A percentile compares a stretch with the other conserved stretches of the same genome.
Conservation (phyloP, 2,888 invertebrate genomes). For the Tuta absoluta region DNA sequence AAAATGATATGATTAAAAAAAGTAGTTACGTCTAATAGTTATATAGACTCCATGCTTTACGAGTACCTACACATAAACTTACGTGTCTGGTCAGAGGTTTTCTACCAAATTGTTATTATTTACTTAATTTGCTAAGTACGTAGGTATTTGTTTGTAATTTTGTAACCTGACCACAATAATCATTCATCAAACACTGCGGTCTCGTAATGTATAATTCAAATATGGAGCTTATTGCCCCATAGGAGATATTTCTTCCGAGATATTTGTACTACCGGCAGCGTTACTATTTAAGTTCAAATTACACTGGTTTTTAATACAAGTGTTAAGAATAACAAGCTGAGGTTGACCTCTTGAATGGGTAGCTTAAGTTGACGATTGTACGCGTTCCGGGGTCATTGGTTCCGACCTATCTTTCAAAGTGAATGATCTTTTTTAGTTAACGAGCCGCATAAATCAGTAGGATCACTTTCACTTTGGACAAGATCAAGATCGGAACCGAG, state of each 20-base stretch:
- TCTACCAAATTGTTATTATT: constrained; percentile 12
- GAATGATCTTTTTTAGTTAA: constrained; percentile 49
- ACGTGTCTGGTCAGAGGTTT: background rate
- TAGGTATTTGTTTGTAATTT: constrained; percentile 23
- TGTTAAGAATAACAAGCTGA: too few relatives aligned
- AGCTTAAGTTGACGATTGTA: too few relatives aligned
- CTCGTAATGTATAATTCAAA: constrained; percentile 28
- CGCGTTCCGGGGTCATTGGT: constrained; percentile 37
- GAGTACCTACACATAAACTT: too few relatives aligned
- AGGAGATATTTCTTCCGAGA: constrained; percentile 30
- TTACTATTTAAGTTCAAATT: too few relatives aligned
- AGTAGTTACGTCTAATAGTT: too few relatives aligned
- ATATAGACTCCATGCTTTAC: background rate
- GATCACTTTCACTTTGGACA: constrained; percentile 57
- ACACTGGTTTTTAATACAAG: too few relatives aligned
- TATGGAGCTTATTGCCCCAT: constrained; percentile 32
- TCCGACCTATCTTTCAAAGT: constrained; percentile 47
- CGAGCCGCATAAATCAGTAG: constrained; percentile 54
- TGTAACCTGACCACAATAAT: constrained; percentile 28
- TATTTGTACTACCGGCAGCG: constrained; percentile 11
- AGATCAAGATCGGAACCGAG: constrained; percentile 44
- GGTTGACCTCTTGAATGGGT: too few relatives aligned
- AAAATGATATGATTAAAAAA: too few relatives aligned
- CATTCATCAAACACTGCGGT: constrained; percentile 25
- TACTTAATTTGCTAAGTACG: background rate